Conservation (phyloP, 64 coral and sea anemone genomes). For the Porites australiensis region DNA sequence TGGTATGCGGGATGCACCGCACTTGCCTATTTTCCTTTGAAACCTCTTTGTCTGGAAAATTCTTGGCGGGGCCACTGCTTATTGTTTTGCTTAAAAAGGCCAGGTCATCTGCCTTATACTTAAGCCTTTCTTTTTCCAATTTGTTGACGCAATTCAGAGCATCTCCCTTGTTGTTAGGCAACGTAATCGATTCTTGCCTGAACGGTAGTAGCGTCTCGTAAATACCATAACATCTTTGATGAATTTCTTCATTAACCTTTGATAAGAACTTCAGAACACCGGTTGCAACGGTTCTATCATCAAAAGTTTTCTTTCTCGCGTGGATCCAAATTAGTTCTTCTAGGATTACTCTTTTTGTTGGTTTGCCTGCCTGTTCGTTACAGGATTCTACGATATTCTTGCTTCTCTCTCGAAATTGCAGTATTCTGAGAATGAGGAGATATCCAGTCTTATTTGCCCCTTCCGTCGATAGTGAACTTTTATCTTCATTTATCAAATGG, state of each 20-base stretch:
- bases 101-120: background rate
- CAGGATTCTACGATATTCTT: too few species aligned
- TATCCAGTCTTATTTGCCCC: background rate
- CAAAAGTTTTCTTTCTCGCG: background rate
- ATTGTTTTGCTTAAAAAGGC: slow-evolving; percentile 4
- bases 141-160: background rate
- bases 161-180: slow-evolving; percentile 28
- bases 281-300: background rate
- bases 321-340: background rate
- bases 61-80: slow-evolving; percentile 19
- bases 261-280: background rate
- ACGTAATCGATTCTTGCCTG: background rate
- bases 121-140: slow-evolving; percentile 1
- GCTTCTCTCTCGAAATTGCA: too few species aligned
- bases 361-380: background rate
- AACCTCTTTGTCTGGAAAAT: slow-evolving; percentile 6
- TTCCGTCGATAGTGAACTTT: too few species aligned
- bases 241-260: background rate
- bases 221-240: background rate
- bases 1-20: slow-evolving; percentile 38
- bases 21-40: background rate
- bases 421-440: too few species aligned
- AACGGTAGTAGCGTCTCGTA: slow-evolving; percentile 56
- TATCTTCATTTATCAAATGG: too few species aligned
- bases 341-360: background rate